Percentiles rank a stretch among this genome's conserved stretches.
Conservation (phyloP, 1,140 invertebrate genomes). For the Sminthurides bifidus region DNA sequence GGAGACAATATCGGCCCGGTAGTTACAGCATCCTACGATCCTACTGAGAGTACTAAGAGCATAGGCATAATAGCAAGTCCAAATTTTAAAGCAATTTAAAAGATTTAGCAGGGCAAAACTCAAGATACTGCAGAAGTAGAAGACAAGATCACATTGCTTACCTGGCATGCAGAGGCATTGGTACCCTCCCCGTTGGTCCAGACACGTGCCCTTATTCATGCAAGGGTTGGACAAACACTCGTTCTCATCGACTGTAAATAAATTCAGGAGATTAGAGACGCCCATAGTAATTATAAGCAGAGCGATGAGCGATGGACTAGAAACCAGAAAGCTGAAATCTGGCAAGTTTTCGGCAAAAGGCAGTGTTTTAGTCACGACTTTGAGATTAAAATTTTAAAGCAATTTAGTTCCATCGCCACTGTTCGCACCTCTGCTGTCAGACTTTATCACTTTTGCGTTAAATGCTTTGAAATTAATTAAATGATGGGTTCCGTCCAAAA, state of each 20-base stretch:
- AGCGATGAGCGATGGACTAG: not conserved
- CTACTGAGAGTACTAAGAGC: no score
- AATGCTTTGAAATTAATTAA: not conserved
- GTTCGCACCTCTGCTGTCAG: not conserved
- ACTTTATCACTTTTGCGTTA: not conserved
- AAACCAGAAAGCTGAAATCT: no score
- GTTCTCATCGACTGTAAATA: constrained; percentile 43
- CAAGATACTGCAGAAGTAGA: no score
- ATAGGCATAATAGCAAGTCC: no score
- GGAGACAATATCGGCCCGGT: no score
- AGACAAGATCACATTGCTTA: no score
- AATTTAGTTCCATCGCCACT: not conserved
- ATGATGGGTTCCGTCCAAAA: not conserved
- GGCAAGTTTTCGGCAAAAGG: no score
- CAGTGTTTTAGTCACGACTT: not conserved
- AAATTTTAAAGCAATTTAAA: no score
- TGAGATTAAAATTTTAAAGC: not conserved
- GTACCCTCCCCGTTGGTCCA: constrained; percentile 89
- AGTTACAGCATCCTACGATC: no score
- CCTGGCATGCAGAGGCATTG: constrained; percentile 94
- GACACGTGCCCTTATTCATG: constrained; percentile 82
- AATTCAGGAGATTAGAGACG: not conserved
- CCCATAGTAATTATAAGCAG: not conserved
- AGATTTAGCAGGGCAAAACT: no score
- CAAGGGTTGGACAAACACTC: constrained; percentile 91